phyloP scores from a whole-genome alignment of 1,140 invertebrate species.

The Ptiloglossa arizonensis region DNA sequence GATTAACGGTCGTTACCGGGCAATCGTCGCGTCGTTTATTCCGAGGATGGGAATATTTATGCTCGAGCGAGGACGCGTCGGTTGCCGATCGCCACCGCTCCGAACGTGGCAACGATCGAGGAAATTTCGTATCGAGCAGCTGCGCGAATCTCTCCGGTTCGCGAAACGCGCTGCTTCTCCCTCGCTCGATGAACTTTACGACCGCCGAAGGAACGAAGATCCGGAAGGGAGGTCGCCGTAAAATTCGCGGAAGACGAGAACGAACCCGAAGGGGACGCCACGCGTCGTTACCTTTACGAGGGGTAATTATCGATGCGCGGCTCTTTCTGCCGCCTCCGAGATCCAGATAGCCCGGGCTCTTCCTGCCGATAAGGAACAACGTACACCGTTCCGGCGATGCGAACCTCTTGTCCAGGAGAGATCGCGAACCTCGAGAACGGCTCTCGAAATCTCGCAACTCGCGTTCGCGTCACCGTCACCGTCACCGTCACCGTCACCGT shows the following conservation, averaged over 20 bases:
- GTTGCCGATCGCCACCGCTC: too few relatives aligned
- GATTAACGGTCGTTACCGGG: slow-evolving; percentile 39
- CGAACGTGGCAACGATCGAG: too few relatives aligned
- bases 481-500: too few relatives aligned
- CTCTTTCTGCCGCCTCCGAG: slow-evolving; percentile 41
- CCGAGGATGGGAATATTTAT: too few relatives aligned
- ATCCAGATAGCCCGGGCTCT: slow-evolving; percentile 62
- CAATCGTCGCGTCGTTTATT: slow-evolving; percentile 23
- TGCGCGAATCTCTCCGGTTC: not conserved
- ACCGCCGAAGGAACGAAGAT: slow-evolving; percentile 27
- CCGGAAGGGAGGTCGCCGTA: slow-evolving; percentile 21
- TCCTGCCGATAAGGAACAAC: slow-evolving; percentile 61
- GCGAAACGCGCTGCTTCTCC: not conserved
- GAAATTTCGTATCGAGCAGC: too few relatives aligned
- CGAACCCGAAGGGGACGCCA: not conserved
- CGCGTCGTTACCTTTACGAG: slow-evolving; percentile 69
- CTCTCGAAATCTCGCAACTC: not conserved
- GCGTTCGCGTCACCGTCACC: too few relatives aligned
- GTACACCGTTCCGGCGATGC: slow-evolving; percentile 20
- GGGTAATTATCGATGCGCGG: slow-evolving; percentile 73
- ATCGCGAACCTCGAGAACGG: too few relatives aligned
- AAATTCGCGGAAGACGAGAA: slow-evolving; percentile 25
- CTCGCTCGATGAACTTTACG: slow-evolving; percentile 49
- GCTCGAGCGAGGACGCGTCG: too few relatives aligned
- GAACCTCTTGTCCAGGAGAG: not conserved